phyloP scores from a whole-genome alignment of 2,113 vertebrate species.

The Callipepla squamata region DNA sequence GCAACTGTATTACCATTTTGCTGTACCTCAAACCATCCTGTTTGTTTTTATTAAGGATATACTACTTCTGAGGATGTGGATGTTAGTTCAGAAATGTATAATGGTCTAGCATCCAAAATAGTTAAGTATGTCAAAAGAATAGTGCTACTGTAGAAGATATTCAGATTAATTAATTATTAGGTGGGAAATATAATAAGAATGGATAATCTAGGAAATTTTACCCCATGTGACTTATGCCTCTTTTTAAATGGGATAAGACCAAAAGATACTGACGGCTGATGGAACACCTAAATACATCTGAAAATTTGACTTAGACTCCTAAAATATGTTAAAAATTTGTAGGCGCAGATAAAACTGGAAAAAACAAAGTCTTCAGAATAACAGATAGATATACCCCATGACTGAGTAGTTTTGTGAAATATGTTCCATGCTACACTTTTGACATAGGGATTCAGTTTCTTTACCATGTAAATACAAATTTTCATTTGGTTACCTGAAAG shows the following conservation, averaged over 20 bases:
- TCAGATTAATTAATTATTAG: neutral
- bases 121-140: neutral
- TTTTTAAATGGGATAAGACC: neutral
- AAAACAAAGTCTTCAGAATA: neutral
- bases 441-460: neutral
- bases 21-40: neutral
- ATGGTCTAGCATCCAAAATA: neutral
- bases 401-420: neutral
- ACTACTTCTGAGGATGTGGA: neutral
- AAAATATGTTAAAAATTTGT: neutral
- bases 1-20: neutral
- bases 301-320: neutral
- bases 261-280: neutral
- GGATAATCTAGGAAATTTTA: neutral
- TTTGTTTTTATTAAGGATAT: neutral
- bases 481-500: neutral
- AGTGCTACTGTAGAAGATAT: neutral
- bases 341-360: neutral
- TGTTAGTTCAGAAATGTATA: neutral
- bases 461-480: neutral
- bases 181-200: neutral
- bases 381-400: neutral
- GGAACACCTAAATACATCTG: neutral
- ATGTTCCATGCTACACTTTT: neutral
- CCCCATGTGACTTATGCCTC: neutral